Evolutionary conservation across 2,888 invertebrate genomes (phyloP), one percentile per base, ranked within the genome.

Genomic region (Perdita meconis): DNA sequence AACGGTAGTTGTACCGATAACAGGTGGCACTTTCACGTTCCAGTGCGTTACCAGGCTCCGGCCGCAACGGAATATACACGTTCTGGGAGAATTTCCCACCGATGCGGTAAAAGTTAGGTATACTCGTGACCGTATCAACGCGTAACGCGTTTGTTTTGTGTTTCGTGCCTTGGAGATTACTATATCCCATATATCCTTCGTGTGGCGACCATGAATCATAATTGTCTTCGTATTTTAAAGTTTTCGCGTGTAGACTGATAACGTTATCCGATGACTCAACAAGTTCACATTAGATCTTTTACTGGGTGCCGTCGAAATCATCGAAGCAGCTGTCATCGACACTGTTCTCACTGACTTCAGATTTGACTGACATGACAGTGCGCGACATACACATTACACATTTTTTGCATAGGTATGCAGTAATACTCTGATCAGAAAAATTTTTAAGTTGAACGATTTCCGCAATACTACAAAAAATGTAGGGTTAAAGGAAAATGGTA

Each of bases 11-110:
- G 19, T 40, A 16, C 56, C 51, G 65, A 66, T 68, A 77, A 74
- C 76, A 76, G 65, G 77, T 69, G 56, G 70, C 44, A 77, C 61
- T 69, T 69, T 78, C 57, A 65, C 60, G 53, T 65, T 19, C 36
- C 24, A 65, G 24, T 63, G 38, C 38, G 34, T 71, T 55, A 30
- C 47, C 22, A 53, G 24, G 47, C 65, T 19, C 56, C 57, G 16
- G 53, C 55, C 60, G 47, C 53, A 53, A n/a, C n/a, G n/a, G n/a
- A n/a, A 47, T 60, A 61, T 24, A 13, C n/a, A 4, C 34, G 55
- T 72, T 70, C 22, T 60, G 38, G 70, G 38, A 53, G 44, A 63
- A 69, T 22, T 53, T 24, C 65, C 53, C 66, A 53, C 10, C 5
- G 40, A 24, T 30, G 10, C 6, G 19, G 22, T 38, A 36, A 51